Evolutionary conservation across 2,113 vertebrate genomes (phyloP).

Genomic region (Zapus hudsonius): DNA sequence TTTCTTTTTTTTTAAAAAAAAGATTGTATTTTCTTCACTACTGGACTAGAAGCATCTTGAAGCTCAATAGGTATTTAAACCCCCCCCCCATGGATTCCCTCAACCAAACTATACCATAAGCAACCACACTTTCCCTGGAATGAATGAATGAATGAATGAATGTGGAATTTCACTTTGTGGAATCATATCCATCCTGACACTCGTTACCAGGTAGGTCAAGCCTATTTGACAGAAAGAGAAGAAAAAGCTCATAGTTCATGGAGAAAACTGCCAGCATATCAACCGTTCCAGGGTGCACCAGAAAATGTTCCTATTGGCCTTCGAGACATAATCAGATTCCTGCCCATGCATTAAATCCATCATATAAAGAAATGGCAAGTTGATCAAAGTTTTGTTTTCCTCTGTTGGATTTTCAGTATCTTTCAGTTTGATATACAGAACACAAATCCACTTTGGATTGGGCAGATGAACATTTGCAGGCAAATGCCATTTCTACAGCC

Average conservation of each 20-base stretch:
- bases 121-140: not conserved
- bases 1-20: no score
- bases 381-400: slow-evolving; percentile 12
- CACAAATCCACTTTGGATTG: not conserved
- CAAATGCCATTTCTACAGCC: no score
- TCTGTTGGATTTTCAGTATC: slow-evolving; percentile 23
- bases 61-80: not conserved
- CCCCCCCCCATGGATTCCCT: not conserved
- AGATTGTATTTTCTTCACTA: not conserved
- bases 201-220: not conserved
- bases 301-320: not conserved
- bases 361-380: slow-evolving; percentile 4
- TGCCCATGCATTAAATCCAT: slow-evolving; percentile 31
- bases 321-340: slow-evolving; percentile 23
- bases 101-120: not conserved
- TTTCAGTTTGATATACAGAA: not conserved
- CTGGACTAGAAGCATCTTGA: not conserved
- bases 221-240: not conserved
- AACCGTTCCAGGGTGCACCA: not conserved
- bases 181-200: not conserved
- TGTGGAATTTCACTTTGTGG: slow-evolving; percentile 36
- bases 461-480: no score
- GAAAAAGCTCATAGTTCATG: not conserved
- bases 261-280: not conserved
- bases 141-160: slow-evolving; percentile 1